phyloP scores from a whole-genome alignment of 37 sponge, comb jelly and placozoan species.

The Hexactinellida sp. region DNA sequence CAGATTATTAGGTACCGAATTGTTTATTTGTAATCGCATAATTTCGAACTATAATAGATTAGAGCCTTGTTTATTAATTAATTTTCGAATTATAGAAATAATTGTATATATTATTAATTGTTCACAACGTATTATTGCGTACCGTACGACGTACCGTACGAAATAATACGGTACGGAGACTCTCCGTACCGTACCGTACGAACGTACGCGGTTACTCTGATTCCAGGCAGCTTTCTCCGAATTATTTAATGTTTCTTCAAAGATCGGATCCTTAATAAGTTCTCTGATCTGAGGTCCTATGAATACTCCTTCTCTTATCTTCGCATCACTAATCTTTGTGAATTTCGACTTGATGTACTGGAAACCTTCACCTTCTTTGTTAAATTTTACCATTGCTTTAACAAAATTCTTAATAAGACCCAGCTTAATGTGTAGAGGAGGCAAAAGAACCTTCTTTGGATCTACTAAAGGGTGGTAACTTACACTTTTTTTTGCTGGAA shows the following conservation, averaged over 20 bases:
- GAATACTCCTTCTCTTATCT: neutral
- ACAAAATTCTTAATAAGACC: neutral
- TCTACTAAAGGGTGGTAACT: constrained; percentile 6
- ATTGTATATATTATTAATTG: too few relatives aligned
- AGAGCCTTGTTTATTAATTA: too few relatives aligned
- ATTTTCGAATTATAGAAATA: too few relatives aligned
- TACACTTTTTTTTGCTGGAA: neutral
- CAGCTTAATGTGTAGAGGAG: neutral
- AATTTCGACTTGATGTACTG: neutral
- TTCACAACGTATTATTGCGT: too few relatives aligned
- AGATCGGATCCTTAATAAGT: neutral
- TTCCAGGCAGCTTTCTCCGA: neutral
- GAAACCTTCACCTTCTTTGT: neutral
- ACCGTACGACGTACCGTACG: too few relatives aligned
- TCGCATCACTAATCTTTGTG: neutral
- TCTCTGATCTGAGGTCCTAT: constrained; percentile 16
- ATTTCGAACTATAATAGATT: too few relatives aligned
- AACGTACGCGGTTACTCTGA: too few relatives aligned
- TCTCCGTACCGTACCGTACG: too few relatives aligned
- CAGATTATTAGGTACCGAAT: too few relatives aligned
- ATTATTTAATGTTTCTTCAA: neutral
- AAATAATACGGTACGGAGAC: too few relatives aligned
- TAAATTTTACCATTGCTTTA: constrained; percentile 1
- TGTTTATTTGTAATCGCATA: too few relatives aligned
- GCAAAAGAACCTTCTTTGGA: neutral